A percentile compares a stretch with the other conserved stretches of the same genome.
Conservation (phyloP, 2,888 invertebrate species). For the Galerucella calmariensis region DNA sequence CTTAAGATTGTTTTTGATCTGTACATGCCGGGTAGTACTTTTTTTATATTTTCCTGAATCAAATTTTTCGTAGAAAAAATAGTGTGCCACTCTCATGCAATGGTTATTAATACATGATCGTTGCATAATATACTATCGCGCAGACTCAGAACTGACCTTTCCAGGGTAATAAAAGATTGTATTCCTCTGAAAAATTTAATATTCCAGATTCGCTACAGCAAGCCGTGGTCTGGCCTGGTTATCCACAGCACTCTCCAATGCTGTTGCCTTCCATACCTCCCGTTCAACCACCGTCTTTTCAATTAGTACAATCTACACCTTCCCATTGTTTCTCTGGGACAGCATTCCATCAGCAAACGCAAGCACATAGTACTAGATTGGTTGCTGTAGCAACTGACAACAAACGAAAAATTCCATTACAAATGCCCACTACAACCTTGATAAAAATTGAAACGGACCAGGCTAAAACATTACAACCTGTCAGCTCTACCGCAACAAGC, state of each 20-base stretch:
- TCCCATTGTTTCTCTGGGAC: conserved; percentile 72
- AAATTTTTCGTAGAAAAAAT: too few relatives aligned
- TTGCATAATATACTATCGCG: too few relatives aligned
- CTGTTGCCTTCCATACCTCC: conserved; percentile 66
- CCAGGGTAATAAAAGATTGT: not conserved
- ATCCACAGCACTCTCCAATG: conserved; percentile 67
- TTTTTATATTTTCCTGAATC: too few relatives aligned
- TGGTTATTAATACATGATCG: too few relatives aligned
- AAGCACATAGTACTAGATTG: conserved; percentile 75
- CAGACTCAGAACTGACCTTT: too few relatives aligned
- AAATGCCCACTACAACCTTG: conserved; percentile 65
- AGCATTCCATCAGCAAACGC: conserved; percentile 74
- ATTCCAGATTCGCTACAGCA: conserved; percentile 75
- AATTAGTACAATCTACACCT: conserved; percentile 69
- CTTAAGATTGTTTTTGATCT: too few relatives aligned
- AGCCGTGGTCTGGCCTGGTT: conserved; percentile 80
- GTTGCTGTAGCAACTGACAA: conserved; percentile 72
- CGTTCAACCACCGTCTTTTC: conserved; percentile 73
- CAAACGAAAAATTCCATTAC: conserved; percentile 66
- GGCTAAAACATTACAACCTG: conserved; percentile 63
- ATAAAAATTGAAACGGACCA: conserved; percentile 78
- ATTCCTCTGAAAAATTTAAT: not conserved
- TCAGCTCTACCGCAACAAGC: conserved; percentile 60
- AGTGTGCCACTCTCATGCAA: too few relatives aligned
- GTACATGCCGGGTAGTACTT: too few relatives aligned